Conservation (phyloP, 30 jellyfish, hydroid and myxozoan genomes). For the Chrysaora quinquecirrha region DNA sequence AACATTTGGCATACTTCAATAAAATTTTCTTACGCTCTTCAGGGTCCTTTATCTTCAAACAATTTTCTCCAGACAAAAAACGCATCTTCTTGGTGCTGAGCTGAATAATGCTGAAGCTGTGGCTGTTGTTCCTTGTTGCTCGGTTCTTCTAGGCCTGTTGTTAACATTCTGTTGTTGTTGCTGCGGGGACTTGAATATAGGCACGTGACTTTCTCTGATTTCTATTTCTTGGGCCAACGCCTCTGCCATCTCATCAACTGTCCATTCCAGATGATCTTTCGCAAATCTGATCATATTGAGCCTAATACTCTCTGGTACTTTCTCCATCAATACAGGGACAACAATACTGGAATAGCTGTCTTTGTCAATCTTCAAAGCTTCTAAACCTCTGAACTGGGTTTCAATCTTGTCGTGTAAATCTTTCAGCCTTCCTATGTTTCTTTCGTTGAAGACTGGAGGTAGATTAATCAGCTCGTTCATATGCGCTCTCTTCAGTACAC, state of each 20-base stretch:
- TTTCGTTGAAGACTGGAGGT: background rate
- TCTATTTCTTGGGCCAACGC: background rate
- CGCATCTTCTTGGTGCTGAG: background rate
- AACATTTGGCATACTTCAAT: slow-evolving; percentile 17
- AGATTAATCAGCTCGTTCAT: background rate
- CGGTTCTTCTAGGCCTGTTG: background rate
- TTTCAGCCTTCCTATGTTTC: background rate
- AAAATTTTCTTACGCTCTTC: slow-evolving; percentile 13
- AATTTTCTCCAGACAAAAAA: slow-evolving; percentile 15
- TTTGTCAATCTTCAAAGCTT: background rate
- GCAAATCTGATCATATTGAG: background rate
- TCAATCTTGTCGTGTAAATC: background rate
- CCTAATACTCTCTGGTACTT: background rate
- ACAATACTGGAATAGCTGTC: background rate
- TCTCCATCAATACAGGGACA: background rate
- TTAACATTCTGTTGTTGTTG: background rate
- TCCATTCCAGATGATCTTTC: background rate
- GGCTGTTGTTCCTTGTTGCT: too few species aligned
- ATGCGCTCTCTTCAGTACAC: background rate
- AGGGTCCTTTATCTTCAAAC: background rate
- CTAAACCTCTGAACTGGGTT: background rate
- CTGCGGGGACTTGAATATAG: background rate
- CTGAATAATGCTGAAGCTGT: too few species aligned
- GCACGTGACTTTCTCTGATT: background rate
- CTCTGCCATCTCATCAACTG: background rate